Conservation (phyloP, 2,888 invertebrate species). For the Cantharis nigra region DNA sequence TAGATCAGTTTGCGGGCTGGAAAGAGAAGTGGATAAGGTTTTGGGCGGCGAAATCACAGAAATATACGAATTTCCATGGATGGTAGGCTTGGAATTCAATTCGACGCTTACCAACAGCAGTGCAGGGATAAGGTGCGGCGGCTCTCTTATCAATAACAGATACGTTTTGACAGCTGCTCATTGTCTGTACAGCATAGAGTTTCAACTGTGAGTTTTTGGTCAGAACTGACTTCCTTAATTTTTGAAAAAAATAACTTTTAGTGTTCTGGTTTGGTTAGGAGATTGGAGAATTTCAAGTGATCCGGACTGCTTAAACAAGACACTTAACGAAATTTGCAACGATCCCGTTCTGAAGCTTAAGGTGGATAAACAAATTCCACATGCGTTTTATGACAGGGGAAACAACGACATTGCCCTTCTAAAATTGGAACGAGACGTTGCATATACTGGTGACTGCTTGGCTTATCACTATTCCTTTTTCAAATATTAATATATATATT, state of each 20-base stretch:
- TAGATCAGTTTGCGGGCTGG: conserved; percentile 8
- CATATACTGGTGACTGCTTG: conserved; percentile 51
- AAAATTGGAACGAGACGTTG: conserved; percentile 54
- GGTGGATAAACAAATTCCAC: conserved; percentile 50
- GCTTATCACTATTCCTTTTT: too few species aligned
- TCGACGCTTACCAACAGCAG: background rate
- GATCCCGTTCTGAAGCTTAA: conserved; percentile 46
- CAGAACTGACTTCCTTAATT: background rate
- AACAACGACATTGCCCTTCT: conserved; percentile 56
- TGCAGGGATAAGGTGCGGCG: conserved; percentile 46
- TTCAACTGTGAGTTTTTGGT: background rate
- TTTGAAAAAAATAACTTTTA: conserved; percentile 25
- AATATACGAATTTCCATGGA: conserved; percentile 56
- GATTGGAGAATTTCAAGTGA: conserved; percentile 56
- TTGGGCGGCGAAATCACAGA: conserved; percentile 43
- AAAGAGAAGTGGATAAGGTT: background rate
- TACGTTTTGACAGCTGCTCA: conserved; percentile 57
- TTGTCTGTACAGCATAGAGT: conserved; percentile 36
- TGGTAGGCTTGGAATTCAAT: conserved; percentile 52
- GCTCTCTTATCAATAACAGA: conserved; percentile 53
- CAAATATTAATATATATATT: background rate
- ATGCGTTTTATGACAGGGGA: conserved; percentile 46
- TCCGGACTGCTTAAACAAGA: conserved; percentile 52
- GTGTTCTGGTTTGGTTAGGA: conserved; percentile 52
- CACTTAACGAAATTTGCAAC: conserved; percentile 44